These are phyloP conservation scores for Agonopterix arenella DNA, from an alignment of 2,888 invertebrate species.

Conservation along the genomic window DNA sequence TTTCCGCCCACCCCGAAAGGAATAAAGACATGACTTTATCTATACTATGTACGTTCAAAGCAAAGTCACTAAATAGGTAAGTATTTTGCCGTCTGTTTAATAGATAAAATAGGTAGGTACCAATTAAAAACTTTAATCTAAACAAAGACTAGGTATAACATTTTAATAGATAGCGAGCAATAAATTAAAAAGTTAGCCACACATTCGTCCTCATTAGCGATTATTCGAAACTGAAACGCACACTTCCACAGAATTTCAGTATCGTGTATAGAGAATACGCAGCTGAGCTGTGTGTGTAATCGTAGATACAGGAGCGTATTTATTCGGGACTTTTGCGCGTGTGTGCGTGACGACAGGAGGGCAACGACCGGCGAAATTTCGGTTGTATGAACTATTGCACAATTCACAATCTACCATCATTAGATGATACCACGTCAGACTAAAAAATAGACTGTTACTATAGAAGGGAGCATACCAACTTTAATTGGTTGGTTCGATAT, in stretches of 20 bases:
- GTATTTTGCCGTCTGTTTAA: no score
- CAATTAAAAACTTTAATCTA: no score
- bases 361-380: conserved; percentile 41
- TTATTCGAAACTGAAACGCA: conserved; percentile 15
- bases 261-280: conserved; percentile 9
- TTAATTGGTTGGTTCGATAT: not conserved
- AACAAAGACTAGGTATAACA: not conserved
- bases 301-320: conserved; percentile 20
- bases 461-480: not conserved
- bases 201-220: conserved; percentile 13
- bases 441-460: no score
- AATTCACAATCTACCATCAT: conserved; percentile 16
- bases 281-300: conserved; percentile 13
- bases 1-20: no score
- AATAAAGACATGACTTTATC: no score
- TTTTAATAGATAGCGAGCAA: not conserved
- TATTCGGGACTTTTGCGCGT: conserved; percentile 16
- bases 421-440: not conserved
- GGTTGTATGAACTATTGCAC: conserved; percentile 41
- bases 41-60: no score
- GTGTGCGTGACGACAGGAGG: conserved; percentile 27
- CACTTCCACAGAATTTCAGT: conserved; percentile 12
- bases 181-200: conserved; percentile 4
- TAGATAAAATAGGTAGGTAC: no score
- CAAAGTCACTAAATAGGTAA: no score